Evolutionary conservation across 2,113 vertebrate species (phyloP).

Genomic region (Erythrocercus mccallii): DNA sequence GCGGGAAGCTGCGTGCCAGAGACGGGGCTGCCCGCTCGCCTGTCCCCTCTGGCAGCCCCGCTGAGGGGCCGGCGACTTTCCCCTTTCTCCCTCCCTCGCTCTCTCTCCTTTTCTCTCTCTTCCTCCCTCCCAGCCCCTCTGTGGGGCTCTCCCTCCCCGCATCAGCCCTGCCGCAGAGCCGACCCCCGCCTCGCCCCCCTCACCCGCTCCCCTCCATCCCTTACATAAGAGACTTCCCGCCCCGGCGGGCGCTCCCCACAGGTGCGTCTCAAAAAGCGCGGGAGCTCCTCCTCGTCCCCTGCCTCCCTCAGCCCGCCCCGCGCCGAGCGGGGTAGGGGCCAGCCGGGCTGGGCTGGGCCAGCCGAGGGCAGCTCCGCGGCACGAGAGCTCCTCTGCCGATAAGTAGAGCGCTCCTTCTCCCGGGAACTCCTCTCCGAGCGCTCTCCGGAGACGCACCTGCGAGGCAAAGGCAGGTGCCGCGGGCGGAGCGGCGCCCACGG

Average conservation of each 20-base stretch:
- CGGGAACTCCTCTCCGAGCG: background rate
- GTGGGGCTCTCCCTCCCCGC: background rate
- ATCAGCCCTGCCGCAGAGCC: background rate
- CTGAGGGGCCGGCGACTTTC: background rate
- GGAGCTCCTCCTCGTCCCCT: background rate
- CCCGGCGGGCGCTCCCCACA: conserved; percentile 1
- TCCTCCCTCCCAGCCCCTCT: background rate
- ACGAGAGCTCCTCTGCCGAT: background rate
- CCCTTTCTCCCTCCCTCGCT: no score
- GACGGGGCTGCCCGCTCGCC: background rate
- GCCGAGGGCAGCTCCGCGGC: background rate
- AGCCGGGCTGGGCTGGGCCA: background rate
- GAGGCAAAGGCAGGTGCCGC: background rate
- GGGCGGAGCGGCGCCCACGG: background rate
- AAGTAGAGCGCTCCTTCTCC: background rate
- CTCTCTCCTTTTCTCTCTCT: no score
- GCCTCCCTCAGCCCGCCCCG: background rate
- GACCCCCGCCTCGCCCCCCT: background rate
- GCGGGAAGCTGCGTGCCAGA: background rate
- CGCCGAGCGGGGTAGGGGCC: background rate
- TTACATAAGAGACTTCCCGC: conserved; percentile 17
- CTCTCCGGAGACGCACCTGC: background rate
- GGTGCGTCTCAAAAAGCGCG: conserved; percentile 2
- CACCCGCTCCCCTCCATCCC: background rate
- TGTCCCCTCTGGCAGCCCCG: background rate